Percentiles rank a stretch among this genome's conserved stretches.
phyloP scores from a whole-genome alignment of 2,113 vertebrate species.

The Cacatua alba region DNA sequence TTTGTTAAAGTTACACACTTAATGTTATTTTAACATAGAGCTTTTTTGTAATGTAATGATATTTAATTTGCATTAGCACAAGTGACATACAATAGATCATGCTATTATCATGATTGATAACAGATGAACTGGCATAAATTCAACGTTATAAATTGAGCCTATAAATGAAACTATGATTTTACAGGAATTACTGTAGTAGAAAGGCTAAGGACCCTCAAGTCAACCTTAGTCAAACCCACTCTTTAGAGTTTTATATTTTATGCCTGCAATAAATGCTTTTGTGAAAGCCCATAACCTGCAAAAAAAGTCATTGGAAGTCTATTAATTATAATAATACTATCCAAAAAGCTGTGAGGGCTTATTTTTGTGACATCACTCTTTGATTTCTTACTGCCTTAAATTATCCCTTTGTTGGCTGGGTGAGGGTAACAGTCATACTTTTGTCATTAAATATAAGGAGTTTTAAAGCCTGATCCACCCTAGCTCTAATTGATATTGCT shows the following conservation, averaged over 20 bases:
- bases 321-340: constrained; percentile 86
- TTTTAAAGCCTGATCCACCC: constrained; percentile 83
- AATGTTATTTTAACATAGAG: constrained; percentile 80
- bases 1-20: constrained; percentile 61
- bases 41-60: constrained; percentile 79
- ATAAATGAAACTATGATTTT: constrained; percentile 87
- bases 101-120: constrained; percentile 87
- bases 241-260: constrained; percentile 83
- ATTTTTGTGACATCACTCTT: constrained; percentile 85
- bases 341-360: constrained; percentile 84
- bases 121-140: constrained; percentile 85
- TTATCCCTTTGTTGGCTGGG: constrained; percentile 84
- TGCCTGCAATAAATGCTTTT: constrained; percentile 83
- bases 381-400: constrained; percentile 87
- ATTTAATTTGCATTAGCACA: constrained; percentile 82
- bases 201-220: constrained; percentile 82
- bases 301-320: constrained; percentile 83
- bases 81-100: constrained; percentile 85
- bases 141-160: constrained; percentile 85
- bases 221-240: constrained; percentile 81
- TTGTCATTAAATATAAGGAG: constrained; percentile 87
- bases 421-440: constrained; percentile 85
- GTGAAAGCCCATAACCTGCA: constrained; percentile 79
- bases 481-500: constrained; percentile 86
- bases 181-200: constrained; percentile 81